Base-by-base conservation (phyloP, 2,113 vertebrate genomes). In the Plotosus lineatus region DNA sequence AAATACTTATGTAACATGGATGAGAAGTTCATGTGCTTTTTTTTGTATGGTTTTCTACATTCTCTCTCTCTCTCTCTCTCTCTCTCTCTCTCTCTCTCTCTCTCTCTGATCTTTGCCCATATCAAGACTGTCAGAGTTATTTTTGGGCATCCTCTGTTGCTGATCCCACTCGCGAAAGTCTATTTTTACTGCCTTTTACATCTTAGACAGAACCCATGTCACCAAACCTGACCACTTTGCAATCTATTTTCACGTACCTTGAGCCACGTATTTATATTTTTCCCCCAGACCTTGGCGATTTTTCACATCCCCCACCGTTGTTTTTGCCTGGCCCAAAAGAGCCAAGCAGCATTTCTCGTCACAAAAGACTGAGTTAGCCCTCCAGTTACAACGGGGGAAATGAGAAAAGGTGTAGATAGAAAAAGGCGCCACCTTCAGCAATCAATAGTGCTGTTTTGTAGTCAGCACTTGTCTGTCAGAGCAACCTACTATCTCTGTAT, bases 291-390 rank as follows among this genome's bases (percentile, higher is more conserved):
- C 81, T 82, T 87, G 81, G 56, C 71, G 51, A 44, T 82, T 82
- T 83, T 48, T 15, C 38, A 65, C 38, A 31, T 79, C 80, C 60
- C 60, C 42, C 58, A 44, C 31, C 85, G 86, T 87, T 84, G 81
- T 87, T 88, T 88, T 79, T 65, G 84, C 78, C 83, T 50, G 56
- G 71, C 74, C 79, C 40, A 85, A 71, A 84, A 82, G 79, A 82
- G 60, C 38, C 50, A 31, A 82, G 85, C 87, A 87, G 85, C 79
- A 81, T 82, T 83, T 89, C 78, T 88, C 79, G 88, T 90, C 85
- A 90, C 78, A 61, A 78, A 78, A 84, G 82, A 82, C 83, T 77
- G 46, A 46, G 82, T 84, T 87, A 86, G 90, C 86, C 88, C 83
- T 86, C 63, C 63, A 40, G 84, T 83, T 81, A 77, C 85, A 85